Evolutionary conservation across 2,888 invertebrate genomes (phyloP), one percentile per base, ranked within the genome.

Genomic region (Epinotia ramella): DNA sequence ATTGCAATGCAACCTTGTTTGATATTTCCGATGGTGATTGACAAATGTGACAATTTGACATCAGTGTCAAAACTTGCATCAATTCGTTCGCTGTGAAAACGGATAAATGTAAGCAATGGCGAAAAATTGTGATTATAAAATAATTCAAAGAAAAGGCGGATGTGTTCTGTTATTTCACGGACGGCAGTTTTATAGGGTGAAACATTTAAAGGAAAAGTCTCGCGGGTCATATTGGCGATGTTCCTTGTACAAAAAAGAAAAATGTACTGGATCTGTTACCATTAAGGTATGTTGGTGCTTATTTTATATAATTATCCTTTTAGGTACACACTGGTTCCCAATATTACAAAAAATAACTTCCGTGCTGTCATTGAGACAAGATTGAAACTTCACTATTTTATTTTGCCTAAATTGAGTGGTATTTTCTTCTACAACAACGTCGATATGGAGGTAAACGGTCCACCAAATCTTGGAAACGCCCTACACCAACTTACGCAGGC

Each of bases 251-350:
- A 63, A 63, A 4, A 62, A 62, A 40, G 62, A 44, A 44, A 63
- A 63, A 44, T 63, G 63, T 63, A 18, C 18, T 2, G 33, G 62
- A 62, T 62, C 62, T 33, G 62, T 62, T 33, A 3, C 28, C 62
- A 62, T 62, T 33, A 62, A 62, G 62, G 62, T 62, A 62, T 60
- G 60, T 60, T 60, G 33, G 62, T 62, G 9, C 16, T 62, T 56
- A 16, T 16, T 16, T 56, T 56, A 56, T 18, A 56, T 56, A 28
- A 28, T 56, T n/a, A 56, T 12, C 28, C 18, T 62, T 62, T 62
- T 33, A n/a, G n/a, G n/a, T n/a, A 33, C 33, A 62, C 12, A 62
- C 33, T 33, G 16, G 33, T 11, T 33, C n/a, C 33, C 62, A 62
- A 62, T 33, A 62, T 62, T 28, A 13, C 3, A 28, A 28, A 24